Conservation (phyloP, 2,113 vertebrate genomes). For the Ibidorhyncha struthersii region DNA sequence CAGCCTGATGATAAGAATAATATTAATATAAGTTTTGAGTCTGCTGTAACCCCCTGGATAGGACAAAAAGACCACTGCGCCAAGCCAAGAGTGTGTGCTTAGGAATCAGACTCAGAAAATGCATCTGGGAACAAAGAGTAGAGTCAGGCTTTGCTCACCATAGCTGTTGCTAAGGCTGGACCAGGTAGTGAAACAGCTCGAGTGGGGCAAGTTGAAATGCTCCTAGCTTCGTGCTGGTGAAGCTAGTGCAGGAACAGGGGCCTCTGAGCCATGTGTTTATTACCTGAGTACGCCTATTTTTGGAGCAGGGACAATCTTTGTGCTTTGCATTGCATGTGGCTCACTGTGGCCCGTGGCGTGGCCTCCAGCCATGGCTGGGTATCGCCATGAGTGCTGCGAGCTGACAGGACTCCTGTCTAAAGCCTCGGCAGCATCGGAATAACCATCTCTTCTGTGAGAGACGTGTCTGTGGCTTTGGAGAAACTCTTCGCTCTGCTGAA, state of each 20-base stretch:
- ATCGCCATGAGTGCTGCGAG: accelerated
- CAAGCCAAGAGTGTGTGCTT: not conserved
- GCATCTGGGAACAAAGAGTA: constrained; percentile 15
- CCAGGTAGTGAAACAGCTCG: not conserved
- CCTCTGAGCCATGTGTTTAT: accelerated
- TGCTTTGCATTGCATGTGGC: accelerated
- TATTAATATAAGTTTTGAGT: not conserved
- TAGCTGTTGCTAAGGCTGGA: not conserved
- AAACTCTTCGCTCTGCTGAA: not conserved
- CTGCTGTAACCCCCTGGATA: not conserved
- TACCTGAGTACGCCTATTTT: not conserved
- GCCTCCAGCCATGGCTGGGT: not conserved
- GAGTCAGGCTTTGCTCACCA: accelerated
- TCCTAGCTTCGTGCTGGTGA: not conserved
- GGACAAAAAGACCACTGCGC: not conserved
- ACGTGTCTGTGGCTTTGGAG: constrained; percentile 19
- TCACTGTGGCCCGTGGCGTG: accelerated
- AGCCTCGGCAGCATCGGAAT: not conserved
- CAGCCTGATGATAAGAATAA: not conserved
- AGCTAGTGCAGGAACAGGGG: not conserved
- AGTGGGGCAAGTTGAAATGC: not conserved
- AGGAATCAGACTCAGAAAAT: not conserved
- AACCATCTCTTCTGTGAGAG: not conserved
- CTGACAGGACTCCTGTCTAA: not conserved
- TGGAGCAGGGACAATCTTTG: not conserved